phyloP scores from a whole-genome alignment of 1,140 invertebrate species.

The Lanistes nyassanus region DNA sequence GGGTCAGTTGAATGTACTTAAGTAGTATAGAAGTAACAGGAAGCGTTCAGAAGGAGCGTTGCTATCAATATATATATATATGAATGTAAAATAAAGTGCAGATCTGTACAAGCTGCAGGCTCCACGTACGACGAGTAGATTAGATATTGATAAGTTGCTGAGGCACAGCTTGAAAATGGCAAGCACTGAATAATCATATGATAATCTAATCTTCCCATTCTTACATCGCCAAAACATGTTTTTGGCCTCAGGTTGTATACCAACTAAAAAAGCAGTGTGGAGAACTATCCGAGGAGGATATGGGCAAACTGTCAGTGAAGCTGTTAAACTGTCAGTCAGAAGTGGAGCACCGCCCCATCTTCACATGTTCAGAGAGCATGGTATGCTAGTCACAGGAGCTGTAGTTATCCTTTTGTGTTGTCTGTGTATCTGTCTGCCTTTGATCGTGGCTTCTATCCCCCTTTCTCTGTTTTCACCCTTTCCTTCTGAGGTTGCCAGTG shows the following conservation, averaged over 20 bases:
- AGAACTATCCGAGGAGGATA: constrained; percentile 74
- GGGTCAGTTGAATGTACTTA: neutral
- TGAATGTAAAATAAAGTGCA: neutral
- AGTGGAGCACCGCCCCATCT: constrained; percentile 73
- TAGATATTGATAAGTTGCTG: neutral
- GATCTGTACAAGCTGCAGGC: neutral
- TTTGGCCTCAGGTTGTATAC: constrained; percentile 41
- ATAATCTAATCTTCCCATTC: neutral
- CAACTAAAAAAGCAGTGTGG: constrained; percentile 55
- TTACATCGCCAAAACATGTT: constrained; percentile 10
- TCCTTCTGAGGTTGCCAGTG: neutral
- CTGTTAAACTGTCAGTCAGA: constrained; percentile 78
- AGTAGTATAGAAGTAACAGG: neutral
- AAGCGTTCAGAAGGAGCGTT: neutral
- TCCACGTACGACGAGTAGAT: neutral
- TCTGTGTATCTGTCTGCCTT: too few relatives aligned
- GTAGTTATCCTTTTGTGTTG: neutral
- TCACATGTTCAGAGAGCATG: constrained; percentile 74
- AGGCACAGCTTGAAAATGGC: neutral
- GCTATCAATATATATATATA: neutral
- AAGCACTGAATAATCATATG: neutral
- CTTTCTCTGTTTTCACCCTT: neutral
- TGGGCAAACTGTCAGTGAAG: constrained; percentile 77
- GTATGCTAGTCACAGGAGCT: constrained; percentile 52
- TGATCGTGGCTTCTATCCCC: neutral